A percentile compares a stretch with the other conserved stretches of the same genome.
Evolutionary conservation across 2,113 vertebrate species (phyloP).

Genomic region (Odontophorus gujanensis): DNA sequence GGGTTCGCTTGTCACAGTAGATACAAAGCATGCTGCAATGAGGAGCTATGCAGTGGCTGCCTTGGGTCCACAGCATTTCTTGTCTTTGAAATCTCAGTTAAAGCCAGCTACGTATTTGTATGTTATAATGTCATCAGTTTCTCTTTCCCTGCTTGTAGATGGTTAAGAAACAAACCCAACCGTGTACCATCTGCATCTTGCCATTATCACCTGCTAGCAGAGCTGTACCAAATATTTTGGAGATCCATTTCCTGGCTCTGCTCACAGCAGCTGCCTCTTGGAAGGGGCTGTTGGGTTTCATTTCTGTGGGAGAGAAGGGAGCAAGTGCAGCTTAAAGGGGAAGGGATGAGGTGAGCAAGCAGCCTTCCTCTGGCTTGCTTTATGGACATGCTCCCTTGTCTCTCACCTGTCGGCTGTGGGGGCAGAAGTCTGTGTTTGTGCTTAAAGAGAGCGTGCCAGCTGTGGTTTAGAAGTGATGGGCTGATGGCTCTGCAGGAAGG

Average conservation of each 20-base stretch:
- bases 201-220: conserved; percentile 44
- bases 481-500: background rate
- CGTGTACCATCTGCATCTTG: background rate
- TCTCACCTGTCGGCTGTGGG: accelerated
- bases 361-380: background rate
- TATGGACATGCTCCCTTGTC: accelerated
- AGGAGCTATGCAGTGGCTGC: background rate
- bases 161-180: background rate
- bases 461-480: accelerated
- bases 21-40: accelerated
- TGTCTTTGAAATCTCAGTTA: background rate
- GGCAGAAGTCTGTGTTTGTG: background rate
- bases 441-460: accelerated
- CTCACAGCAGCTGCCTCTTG: conserved; percentile 7
- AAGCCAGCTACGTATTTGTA: background rate
- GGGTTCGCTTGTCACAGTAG: accelerated
- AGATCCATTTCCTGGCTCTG: conserved; percentile 16
- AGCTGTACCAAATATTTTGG: conserved; percentile 4
- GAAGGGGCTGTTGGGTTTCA: background rate
- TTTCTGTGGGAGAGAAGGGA: background rate
- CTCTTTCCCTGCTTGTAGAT: background rate
- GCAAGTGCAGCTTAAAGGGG: accelerated
- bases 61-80: background rate
- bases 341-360: background rate
- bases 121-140: background rate